Conservation (phyloP, 1,140 invertebrate species). For the Drosophila yakuba region DNA sequence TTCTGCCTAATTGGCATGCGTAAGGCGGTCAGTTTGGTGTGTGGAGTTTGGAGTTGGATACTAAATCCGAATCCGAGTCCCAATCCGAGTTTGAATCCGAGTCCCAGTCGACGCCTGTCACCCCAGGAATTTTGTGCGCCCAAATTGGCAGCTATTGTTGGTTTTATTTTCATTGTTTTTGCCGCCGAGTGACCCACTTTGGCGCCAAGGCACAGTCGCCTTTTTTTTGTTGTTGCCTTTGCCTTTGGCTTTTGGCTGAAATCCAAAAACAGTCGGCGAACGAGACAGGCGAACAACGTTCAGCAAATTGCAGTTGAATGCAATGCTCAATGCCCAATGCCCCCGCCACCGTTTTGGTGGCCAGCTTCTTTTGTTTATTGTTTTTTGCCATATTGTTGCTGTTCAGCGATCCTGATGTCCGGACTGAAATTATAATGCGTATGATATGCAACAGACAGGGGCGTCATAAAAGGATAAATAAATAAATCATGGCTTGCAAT, state of each 20-base stretch:
- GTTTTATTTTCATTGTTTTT: constrained; percentile 37
- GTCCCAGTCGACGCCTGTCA: constrained; percentile 69
- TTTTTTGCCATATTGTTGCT: constrained; percentile 3
- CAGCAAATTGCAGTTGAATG: constrained; percentile 58
- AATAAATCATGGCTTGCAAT: background rate
- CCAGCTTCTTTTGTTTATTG: constrained; percentile 41
- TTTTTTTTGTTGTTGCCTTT: background rate
- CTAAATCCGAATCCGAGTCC: constrained; percentile 27
- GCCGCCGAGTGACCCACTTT: constrained; percentile 70
- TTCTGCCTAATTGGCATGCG: constrained; percentile 72
- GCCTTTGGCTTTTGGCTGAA: constrained; percentile 66
- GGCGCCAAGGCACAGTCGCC: constrained; percentile 52
- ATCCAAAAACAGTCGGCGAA: constrained; percentile 67
- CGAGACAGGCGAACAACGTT: constrained; percentile 47
- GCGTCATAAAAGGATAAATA: constrained; percentile 7
- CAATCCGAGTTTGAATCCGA: constrained; percentile 9
- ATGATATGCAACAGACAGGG: constrained; percentile 22
- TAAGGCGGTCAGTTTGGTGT: constrained; percentile 42
- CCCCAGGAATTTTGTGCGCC: constrained; percentile 73
- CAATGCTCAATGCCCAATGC: background rate
- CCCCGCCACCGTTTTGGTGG: background rate
- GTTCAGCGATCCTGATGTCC: constrained; percentile 39
- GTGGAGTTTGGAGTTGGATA: constrained; percentile 20
- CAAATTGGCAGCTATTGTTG: constrained; percentile 79
- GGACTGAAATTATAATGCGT: constrained; percentile 56